Base-by-base conservation (phyloP, 2,888 invertebrate species). In the Ichneumoninae sp. region DNA sequence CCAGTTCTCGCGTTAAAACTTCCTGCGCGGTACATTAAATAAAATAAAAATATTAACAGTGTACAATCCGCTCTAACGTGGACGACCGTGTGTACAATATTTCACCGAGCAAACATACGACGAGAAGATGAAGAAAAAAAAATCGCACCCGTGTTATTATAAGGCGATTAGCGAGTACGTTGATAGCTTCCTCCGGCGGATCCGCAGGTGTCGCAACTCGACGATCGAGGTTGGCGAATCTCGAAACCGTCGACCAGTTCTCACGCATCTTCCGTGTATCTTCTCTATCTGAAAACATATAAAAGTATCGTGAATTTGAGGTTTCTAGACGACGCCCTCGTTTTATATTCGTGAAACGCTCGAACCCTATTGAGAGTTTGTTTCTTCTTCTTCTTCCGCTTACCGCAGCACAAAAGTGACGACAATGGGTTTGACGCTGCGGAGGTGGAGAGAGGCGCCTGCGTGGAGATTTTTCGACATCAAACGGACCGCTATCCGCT, bases 401-500 rank as follows among this genome's bases (percentile, higher is more conserved):
- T 22, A n/a, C 57, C 57, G 3, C 22, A 57, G 26, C 26, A 13
- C 10, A 26, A 66, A 8, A 44, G 66, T 50, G 36, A 47, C 52
- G 7, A 52, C 52, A 47, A 68, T 26, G 52, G 68, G 74, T 79
- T 76, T 78, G 82, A 76, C 71, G 81, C 75, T 66, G 40, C n/a
- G 47, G 13, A 30, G 71, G 57, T 54, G 82, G 81, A 82, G 66
- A 71, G 33, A 60, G 71, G 68, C 69, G 71, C 33, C 76, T 62
- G 4, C 30, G 4, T 16, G 7, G 30, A 33, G 62, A 62, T 62
- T 62, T 62, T 33, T 82, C 62, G 40, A 89, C 88, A 91, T 92
- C 88, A 92, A 92, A 92, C 86, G 86, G 10, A 87, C 92, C 92
- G 92, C 90, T 79, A 66, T 84, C 77, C 87, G 82, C 78, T 89